Base-by-base conservation (phyloP, 2,113 vertebrate genomes). In the Apistogramma diplotaenia region DNA sequence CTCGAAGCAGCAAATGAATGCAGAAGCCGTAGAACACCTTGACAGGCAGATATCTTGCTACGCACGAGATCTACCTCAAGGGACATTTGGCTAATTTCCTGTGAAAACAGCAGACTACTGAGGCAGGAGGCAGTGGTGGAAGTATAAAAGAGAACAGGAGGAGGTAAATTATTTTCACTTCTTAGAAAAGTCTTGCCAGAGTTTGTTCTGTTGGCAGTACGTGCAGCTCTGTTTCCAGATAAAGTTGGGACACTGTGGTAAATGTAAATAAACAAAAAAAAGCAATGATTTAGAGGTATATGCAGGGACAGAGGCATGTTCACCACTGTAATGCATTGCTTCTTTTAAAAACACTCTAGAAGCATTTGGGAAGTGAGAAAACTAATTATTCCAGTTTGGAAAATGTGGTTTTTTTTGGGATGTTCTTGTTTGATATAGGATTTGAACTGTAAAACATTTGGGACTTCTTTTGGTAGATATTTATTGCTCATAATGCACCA, bases 81-180 rank as follows among this genome's bases (percentile, higher is more conserved):
- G 93, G 89, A 94, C 82, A 75, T 85, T 88, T 87, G 91, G 90
- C 92, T 94, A 92, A 93, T 93, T 94, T 93, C 90, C 90, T 91
- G 89, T 90, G 90, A 94, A 94, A 94, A 91, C 93, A 94, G 89
- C 88, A 87, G 90, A 88, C 86, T 85, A 87, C 77, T 6, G 61
- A 86, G 84, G 89, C 89, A 83, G 81, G 76, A 89, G 82, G 85
- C 82, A 73, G 89, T 35, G 78, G 85, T 80, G 81, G 87, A 87
- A 82, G 87, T 86, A 71, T 59, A 81, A 84, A 83, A 78, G 76
- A 31, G 83, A 70, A 75, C 23, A 25, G 82, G 88, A 78, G 84
- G 82, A 82, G 83, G 80, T 80, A 88, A 85, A 92, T 88, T 86
- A 82, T 89, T 89, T 90, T 88, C 78, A 79, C 61, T 76, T 78